A percentile compares a stretch with the other conserved stretches of the same genome.
phyloP scores from a whole-genome alignment of 2,797 vertebrate genomes.

The Mastacembelus armatus region DNA sequence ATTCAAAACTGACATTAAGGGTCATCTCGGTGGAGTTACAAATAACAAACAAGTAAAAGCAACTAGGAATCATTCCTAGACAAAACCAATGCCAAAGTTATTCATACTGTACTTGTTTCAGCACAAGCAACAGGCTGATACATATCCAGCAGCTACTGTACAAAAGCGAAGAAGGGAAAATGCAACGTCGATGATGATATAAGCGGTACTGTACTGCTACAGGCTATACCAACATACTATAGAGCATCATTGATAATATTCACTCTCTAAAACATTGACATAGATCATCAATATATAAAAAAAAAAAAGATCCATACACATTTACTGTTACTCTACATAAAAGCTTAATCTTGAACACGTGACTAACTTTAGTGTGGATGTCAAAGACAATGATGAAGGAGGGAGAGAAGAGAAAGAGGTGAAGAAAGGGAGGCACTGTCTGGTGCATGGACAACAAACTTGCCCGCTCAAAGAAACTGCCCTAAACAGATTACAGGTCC shows the following conservation, averaged over 20 bases:
- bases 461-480: constrained; percentile 56
- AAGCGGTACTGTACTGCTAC: constrained; percentile 42
- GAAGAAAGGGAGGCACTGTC: constrained; percentile 79
- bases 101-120: constrained; percentile 51
- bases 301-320: constrained; percentile 41
- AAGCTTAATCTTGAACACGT: constrained; percentile 40
- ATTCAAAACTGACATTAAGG: constrained; percentile 24
- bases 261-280: constrained; percentile 56
- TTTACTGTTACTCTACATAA: constrained; percentile 46
- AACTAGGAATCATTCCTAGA: constrained; percentile 43
- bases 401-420: constrained; percentile 42
- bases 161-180: constrained; percentile 51
- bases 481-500: constrained; percentile 60
- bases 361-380: constrained; percentile 36
- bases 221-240: constrained; percentile 50
- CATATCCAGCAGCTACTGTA: constrained; percentile 57
- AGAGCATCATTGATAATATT: constrained; percentile 65
- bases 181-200: constrained; percentile 54
- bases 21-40: constrained; percentile 55
- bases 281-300: constrained; percentile 44
- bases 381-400: constrained; percentile 31
- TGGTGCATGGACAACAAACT: constrained; percentile 69
- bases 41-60: constrained; percentile 30
- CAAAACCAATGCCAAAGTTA: constrained; percentile 36
- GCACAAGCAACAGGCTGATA: constrained; percentile 49